Conservation (phyloP, 2,888 invertebrate genomes). For the Agriopis marginaria region DNA sequence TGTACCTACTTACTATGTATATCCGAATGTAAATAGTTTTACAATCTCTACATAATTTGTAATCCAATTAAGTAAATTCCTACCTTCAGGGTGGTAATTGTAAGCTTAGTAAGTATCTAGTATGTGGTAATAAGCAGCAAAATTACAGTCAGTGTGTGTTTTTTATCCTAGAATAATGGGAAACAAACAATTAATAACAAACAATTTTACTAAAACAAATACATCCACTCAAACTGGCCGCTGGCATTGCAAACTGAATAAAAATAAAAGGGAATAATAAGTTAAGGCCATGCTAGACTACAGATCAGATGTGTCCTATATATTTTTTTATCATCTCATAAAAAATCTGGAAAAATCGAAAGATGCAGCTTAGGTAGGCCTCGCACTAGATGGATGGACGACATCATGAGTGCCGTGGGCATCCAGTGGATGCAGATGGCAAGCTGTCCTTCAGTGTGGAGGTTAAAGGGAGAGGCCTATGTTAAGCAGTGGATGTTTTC, state of each 20-base stretch:
- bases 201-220: neutral
- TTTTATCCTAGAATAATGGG: neutral
- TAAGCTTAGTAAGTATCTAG: neutral
- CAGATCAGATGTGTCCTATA: no score
- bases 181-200: neutral
- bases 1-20: slow-evolving; percentile 1
- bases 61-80: slow-evolving; percentile 36
- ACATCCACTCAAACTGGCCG: neutral
- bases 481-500: no score
- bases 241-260: neutral
- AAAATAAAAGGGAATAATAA: no score
- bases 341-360: no score
- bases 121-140: neutral
- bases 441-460: no score
- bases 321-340: no score
- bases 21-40: neutral
- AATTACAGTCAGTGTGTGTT: neutral
- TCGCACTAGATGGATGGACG: no score
- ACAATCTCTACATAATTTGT: slow-evolving; percentile 19
- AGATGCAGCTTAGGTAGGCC: no score
- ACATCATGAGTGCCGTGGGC: no score
- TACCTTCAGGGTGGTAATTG: slow-evolving; percentile 4
- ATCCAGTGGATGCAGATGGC: no score
- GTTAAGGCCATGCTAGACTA: no score
- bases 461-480: no score